A percentile compares a stretch with the other conserved stretches of the same genome.
Conservation (phyloP, 2,113 vertebrate genomes). For the Lutjanus erythropterus region DNA sequence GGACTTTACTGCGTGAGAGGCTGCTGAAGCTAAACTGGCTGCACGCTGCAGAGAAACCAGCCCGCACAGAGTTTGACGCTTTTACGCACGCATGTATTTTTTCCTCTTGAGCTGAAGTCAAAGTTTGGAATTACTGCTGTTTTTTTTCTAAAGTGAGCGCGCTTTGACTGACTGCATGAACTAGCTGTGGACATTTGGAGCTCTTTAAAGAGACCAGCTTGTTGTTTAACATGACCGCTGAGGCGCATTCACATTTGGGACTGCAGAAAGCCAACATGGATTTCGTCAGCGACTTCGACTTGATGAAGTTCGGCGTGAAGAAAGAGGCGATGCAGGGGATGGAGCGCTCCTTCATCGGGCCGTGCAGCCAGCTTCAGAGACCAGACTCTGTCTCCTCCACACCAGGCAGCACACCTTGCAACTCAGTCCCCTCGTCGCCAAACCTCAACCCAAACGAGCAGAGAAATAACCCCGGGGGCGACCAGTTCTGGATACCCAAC, state of each 20-base stretch:
- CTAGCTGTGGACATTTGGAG: slow-evolving; percentile 49
- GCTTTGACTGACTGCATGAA: slow-evolving; percentile 66
- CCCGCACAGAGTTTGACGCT: slow-evolving; percentile 10
- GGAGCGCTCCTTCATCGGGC: slow-evolving; percentile 92
- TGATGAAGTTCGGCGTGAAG: slow-evolving; percentile 98
- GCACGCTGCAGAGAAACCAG: slow-evolving; percentile 32
- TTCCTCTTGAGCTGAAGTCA: slow-evolving; percentile 20
- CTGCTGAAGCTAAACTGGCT: slow-evolving; percentile 26
- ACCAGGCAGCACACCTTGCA: slow-evolving; percentile 97
- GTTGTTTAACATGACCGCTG: slow-evolving; percentile 87
- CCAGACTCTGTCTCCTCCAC: slow-evolving; percentile 97
- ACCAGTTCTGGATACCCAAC: slow-evolving; percentile 96
- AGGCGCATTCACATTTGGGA: slow-evolving; percentile 91
- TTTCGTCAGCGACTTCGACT: slow-evolving; percentile 95
- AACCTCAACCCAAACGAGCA: slow-evolving; percentile 94
- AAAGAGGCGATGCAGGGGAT: slow-evolving; percentile 93
- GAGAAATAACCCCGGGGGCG: slow-evolving; percentile 92
- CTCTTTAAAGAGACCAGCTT: slow-evolving; percentile 55
- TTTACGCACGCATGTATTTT: slow-evolving; percentile 21
- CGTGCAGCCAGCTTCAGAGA: slow-evolving; percentile 93
- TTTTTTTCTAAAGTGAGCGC: slow-evolving; percentile 16
- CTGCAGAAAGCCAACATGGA: slow-evolving; percentile 92
- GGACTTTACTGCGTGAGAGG: slow-evolving; percentile 26
- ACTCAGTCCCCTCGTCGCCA: slow-evolving; percentile 96
- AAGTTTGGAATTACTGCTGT: slow-evolving; percentile 60